Evolutionary conservation across 2,113 vertebrate genomes (phyloP).

Genomic region (Climacteris rufus): DNA sequence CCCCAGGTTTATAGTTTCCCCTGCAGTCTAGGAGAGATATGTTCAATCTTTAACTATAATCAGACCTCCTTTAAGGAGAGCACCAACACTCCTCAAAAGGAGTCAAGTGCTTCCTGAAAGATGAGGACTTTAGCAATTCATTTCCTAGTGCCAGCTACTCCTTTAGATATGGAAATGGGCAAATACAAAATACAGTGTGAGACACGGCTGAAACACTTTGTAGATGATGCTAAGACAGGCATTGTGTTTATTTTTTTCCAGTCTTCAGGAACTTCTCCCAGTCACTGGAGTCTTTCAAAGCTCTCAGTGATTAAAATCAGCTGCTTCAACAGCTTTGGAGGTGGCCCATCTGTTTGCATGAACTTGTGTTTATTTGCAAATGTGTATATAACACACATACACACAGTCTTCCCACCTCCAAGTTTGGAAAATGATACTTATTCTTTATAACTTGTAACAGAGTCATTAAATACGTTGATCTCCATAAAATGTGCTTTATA

Average conservation of each 20-base stretch:
- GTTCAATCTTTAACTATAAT: not conserved
- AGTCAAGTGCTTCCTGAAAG: not conserved
- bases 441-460: not conserved
- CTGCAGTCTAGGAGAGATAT: not conserved
- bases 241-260: not conserved
- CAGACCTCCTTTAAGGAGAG: not conserved
- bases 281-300: not conserved
- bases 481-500: not conserved
- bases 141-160: not conserved
- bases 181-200: not conserved
- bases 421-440: not conserved
- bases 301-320: not conserved
- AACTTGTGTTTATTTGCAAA: not conserved
- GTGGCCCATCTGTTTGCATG: not conserved
- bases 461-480: not conserved
- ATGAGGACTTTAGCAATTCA: not conserved
- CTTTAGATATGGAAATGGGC: not conserved
- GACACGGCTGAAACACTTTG: not conserved
- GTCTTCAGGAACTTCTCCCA: not conserved
- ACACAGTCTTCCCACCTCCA: too few relatives aligned
- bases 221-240: not conserved
- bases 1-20: not conserved
- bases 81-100: not conserved
- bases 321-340: not conserved
- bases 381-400: accelerated